These are phyloP conservation scores for Drosophila ficusphila DNA, from an alignment of 1,140 invertebrate genomes.

Conservation along the genomic window DNA sequence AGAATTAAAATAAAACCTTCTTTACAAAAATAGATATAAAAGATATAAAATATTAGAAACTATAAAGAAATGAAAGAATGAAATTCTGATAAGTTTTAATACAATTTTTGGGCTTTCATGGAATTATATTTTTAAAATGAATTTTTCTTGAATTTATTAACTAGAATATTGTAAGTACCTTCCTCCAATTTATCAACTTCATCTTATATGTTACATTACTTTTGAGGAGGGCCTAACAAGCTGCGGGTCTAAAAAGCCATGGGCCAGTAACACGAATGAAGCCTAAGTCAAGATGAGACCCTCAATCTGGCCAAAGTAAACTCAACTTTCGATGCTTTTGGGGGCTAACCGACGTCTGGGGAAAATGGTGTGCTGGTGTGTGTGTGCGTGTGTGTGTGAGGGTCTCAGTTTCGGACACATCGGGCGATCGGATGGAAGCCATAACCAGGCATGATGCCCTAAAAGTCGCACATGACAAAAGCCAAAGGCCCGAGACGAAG, in stretches of 20 bases:
- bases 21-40: no score
- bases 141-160: no score
- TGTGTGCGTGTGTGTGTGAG: slow-evolving; percentile 3
- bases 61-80: no score
- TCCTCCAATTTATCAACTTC: background rate
- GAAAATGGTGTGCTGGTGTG: slow-evolving; percentile 8
- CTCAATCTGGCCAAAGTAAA: slow-evolving; percentile 15
- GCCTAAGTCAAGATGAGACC: slow-evolving; percentile 7
- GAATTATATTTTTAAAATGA: no score
- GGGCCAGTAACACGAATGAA: background rate
- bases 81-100: no score
- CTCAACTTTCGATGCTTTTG: slow-evolving; percentile 13
- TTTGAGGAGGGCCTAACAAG: slow-evolving; percentile 1
- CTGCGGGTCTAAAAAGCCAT: background rate
- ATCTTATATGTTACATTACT: background rate
- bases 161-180: no score
- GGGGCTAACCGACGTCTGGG: background rate
- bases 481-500: slow-evolving; percentile 22
- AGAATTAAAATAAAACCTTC: background rate
- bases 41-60: no score
- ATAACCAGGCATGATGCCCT: slow-evolving; percentile 40
- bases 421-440: slow-evolving; percentile 36
- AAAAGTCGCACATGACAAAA: slow-evolving; percentile 59
- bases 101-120: no score
- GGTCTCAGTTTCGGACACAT: no score